Evolutionary conservation across 2,888 invertebrate genomes (phyloP).

Genomic region (Fragum fragum): DNA sequence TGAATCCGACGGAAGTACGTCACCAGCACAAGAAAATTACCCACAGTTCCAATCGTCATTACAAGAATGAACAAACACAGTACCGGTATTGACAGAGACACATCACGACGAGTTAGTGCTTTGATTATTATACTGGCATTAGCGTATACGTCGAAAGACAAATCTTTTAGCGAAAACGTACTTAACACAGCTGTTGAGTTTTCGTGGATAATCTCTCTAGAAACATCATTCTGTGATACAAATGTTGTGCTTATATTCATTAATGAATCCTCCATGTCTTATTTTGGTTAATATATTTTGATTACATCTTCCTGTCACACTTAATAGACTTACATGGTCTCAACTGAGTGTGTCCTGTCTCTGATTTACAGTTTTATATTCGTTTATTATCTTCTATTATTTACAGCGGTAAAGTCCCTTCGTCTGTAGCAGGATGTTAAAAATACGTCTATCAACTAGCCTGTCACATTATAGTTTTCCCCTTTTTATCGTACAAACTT

Average conservation of each 20-base stretch:
- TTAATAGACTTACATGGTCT: too few species aligned
- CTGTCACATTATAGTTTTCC: too few species aligned
- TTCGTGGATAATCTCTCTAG: not conserved
- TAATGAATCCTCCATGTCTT: not conserved
- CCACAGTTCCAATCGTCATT: slow-evolving; percentile 49
- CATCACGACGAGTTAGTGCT: slow-evolving; percentile 12
- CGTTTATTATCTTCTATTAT: too few species aligned
- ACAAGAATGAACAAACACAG: slow-evolving; percentile 50
- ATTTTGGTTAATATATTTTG: too few species aligned
- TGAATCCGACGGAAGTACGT: slow-evolving; percentile 52
- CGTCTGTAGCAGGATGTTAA: too few species aligned
- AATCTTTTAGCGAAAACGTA: not conserved
- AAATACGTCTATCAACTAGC: too few species aligned
- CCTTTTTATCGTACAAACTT: too few species aligned
- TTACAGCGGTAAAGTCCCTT: too few species aligned
- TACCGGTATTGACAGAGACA: slow-evolving; percentile 50
- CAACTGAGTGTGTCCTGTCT: too few species aligned
- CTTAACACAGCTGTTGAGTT: not conserved
- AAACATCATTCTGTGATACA: not conserved
- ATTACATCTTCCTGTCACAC: too few species aligned
- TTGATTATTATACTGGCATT: not conserved
- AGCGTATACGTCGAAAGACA: not conserved
- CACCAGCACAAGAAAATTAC: slow-evolving; percentile 58
- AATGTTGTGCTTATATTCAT: not conserved
- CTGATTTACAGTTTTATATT: too few species aligned